Base-by-base conservation (phyloP, 2,797 vertebrate genomes). In the Acridotheres tristis region DNA sequence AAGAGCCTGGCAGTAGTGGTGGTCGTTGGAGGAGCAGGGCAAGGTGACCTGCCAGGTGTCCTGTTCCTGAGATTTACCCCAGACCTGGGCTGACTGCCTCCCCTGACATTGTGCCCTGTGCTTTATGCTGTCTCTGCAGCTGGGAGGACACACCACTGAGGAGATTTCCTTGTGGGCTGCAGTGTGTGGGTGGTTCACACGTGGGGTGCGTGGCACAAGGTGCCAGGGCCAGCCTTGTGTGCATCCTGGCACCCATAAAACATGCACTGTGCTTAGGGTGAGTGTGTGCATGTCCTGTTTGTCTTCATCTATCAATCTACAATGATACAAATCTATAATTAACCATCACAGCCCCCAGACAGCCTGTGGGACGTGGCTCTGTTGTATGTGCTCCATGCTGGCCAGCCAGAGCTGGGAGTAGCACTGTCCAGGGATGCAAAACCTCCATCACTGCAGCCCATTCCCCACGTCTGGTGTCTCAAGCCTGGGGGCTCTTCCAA, bases 221-320 rank as follows among this genome's bases (percentile, higher is more conserved):
- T 0, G 5, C 50, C 68, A 47, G 67, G 71, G n/a, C 43, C 57
- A 1, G 78, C 57, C n/a, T 0, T 0, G 45, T 0, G 1, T 16
- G 51, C 10, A 13, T 7, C 12, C 25, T n/a, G 63, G 27, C 47
- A 78, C 30, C 77, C 2, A 1, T 16, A 29, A 36, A 79, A 75
- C 4, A 29, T 26, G 47, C 26, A 5, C 1, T 5, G 21, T 36
- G 25, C 47, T 20, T 3, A 5, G 8, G 57, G n/a, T 17, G 3
- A 4, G 29, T 15, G 71, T 1, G 5, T 65, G 61, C 7, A 0
- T 9, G n/a, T n/a, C 66, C 69, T 59, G 13, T 25, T 55, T 69
- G 48, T 54, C 23, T 61, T 47, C 9, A 10, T 69, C 47, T 73
- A 66, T 59, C 0, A 1, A 29, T 48, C 36, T 16, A 3, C 3